Evolutionary conservation across 2,888 invertebrate species (phyloP), one percentile per base, ranked within the genome.

Genomic region (Orthosia cruda): DNA sequence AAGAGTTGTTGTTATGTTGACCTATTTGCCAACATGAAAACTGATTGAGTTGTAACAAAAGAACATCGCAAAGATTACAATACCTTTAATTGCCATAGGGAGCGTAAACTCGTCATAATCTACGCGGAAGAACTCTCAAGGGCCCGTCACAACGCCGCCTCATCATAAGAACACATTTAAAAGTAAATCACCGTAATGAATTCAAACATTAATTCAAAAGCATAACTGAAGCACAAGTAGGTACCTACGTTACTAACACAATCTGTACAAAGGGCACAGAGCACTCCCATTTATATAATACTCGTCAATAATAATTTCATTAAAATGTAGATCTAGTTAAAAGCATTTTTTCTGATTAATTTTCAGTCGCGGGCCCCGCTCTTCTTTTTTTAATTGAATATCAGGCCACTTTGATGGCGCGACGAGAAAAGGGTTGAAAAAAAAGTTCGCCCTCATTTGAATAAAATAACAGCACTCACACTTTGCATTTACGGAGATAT

Each of bases 311-410:
- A 96, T 96, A 96, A 96, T 96, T 96, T 96, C 96, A 96, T 96
- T 96, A 96, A 96, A 96, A 96, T 96, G 96, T 96, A 96, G 96
- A 96, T 96, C 95, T 96, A 96, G 96, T 96, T 96, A 96, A 96
- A 96, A 96, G 96, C 96, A 96, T 96, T 96, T 96, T 96, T 96
- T 96, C 96, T 96, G 96, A 96, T 96, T 96, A 96, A 96, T 96
- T 96, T 96, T 95, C 96, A 96, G 96, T 96, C 96, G 95, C 95
- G 95, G 91, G 89, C 89, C 91, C 87, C 92, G 85, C 94, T 95
- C 95, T 95, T 94, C 95, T 96, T 96, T 96, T 96, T 96, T 96
- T 96, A 96, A 96, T 96, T 96, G 96, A 96, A 96, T 96, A 96
- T 96, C 96, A 95, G 95, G 96, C 96, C 96, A 96, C 96, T 96